These are phyloP conservation scores for Ictalurus punctatus DNA, from an alignment of 2,113 vertebrate genomes.

Conservation along the genomic window DNA sequence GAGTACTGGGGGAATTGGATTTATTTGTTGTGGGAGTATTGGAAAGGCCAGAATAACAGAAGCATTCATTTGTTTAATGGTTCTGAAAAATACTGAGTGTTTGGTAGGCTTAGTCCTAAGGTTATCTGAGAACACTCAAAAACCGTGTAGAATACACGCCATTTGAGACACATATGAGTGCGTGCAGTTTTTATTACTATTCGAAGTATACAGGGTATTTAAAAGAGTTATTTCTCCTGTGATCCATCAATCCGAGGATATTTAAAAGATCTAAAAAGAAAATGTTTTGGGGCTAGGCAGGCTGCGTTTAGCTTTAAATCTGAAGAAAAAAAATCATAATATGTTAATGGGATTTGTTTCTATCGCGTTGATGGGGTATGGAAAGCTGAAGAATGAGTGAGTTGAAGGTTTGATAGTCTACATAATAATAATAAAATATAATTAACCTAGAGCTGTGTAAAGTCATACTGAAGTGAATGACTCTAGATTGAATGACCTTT, in stretches of 20 bases:
- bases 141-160: too few species aligned
- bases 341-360: background rate
- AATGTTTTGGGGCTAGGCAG: background rate
- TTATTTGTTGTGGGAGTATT: conserved; percentile 1
- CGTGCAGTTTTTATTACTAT: background rate
- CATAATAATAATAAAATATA: background rate
- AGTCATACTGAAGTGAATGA: too few species aligned
- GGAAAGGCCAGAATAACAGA: background rate
- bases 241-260: background rate
- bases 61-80: conserved; percentile 15
- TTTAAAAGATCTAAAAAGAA: background rate
- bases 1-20: background rate
- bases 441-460: background rate
- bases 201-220: background rate
- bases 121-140: background rate
- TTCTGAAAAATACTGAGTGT: background rate
- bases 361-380: too few species aligned
- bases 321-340: background rate
- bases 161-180: too few species aligned
- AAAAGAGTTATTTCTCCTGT: background rate
- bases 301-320: background rate
- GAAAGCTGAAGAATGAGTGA: background rate
- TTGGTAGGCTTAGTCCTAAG: background rate
- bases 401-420: background rate
- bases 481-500: background rate